Evolutionary conservation across 2,113 vertebrate genomes (phyloP), one percentile per base, ranked within the genome.

Genomic region (Phalacrocorax carbo): DNA sequence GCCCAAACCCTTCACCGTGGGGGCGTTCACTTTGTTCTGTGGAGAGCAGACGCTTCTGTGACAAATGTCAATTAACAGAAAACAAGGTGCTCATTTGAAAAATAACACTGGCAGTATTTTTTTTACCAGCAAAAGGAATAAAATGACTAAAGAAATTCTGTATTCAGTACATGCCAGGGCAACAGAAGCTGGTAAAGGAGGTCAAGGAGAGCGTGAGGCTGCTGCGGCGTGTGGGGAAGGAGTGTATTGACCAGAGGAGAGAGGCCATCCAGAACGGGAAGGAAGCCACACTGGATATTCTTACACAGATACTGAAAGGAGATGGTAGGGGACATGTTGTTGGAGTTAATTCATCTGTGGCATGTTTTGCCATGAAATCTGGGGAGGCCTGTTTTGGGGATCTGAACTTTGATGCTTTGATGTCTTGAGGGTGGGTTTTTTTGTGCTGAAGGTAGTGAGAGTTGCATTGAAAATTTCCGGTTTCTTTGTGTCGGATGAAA

Each of bases 281-380:
- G 16, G 98, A 98, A 3, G 96, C 97, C 7, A 98, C 99, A 0
- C 73, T 97, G 5, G 99, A 99, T 96, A 99, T 99, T 88, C 99
- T 99, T 36, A 99, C 98, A 0, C 98, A 99, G 92, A 99, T 99
- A 60, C 98, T 99, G 94, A 99, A 99, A 94, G 91, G 97, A 82
- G 97, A 96, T 34, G 97, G 96, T 97, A 97, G 92, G 84, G 32
- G 13, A 64, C 21, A 27, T 2, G 0, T 54, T 72, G 5, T 82
- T 85, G 8, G 46, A 80, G 15, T 80, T 48, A 70, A 40, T 86
- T 86, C 17, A 4, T 73, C 44, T 62, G 13, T 82, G 58, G 4
- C 4, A 0, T 29, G 11, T 66, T 90, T 93, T 94, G 51, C 46
- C 18, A 2, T 86, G 66, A 84, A 32, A 51, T 80, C 61, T 29